Percentiles rank a stretch among this genome's conserved stretches.
Conservation (phyloP, 2,113 vertebrate genomes). For the Anarhynchus alexandrinus region DNA sequence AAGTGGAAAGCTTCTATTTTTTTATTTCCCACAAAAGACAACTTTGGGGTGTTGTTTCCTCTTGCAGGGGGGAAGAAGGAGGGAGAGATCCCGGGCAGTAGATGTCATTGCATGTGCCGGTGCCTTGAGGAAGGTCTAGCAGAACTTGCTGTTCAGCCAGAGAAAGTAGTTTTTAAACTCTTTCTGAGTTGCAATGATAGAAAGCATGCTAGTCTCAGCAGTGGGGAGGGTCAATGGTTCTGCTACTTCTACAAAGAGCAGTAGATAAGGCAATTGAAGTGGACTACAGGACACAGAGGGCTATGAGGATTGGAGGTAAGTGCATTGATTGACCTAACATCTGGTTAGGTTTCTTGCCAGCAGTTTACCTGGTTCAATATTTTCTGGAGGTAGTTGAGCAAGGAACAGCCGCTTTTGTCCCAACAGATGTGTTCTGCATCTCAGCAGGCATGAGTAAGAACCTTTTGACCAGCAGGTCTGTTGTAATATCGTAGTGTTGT, state of each 20-base stretch:
- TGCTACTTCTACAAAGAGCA: neutral
- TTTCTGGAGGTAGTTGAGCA: neutral
- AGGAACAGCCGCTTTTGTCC: neutral
- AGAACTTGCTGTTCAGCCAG: neutral
- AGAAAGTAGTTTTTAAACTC: neutral
- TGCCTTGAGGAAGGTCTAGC: neutral
- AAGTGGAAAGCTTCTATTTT: neutral
- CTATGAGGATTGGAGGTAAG: neutral
- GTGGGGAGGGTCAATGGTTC: neutral
- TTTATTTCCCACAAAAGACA: neutral
- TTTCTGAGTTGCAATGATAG: neutral
- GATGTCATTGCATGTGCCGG: neutral
- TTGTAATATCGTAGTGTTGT: neutral
- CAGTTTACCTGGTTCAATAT: neutral
- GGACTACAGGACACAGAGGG: neutral
- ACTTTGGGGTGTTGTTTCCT: neutral
- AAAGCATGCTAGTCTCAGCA: neutral
- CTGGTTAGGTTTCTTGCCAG: neutral
- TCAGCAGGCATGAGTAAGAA: neutral
- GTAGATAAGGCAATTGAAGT: neutral
- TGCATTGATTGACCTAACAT: neutral
- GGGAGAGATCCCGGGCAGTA: neutral
- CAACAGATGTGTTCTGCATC: neutral
- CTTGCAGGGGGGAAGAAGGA: fast-evolving
- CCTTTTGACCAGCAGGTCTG: neutral